Conservation (phyloP, 1,140 invertebrate genomes). For the Olivierus martensii region DNA sequence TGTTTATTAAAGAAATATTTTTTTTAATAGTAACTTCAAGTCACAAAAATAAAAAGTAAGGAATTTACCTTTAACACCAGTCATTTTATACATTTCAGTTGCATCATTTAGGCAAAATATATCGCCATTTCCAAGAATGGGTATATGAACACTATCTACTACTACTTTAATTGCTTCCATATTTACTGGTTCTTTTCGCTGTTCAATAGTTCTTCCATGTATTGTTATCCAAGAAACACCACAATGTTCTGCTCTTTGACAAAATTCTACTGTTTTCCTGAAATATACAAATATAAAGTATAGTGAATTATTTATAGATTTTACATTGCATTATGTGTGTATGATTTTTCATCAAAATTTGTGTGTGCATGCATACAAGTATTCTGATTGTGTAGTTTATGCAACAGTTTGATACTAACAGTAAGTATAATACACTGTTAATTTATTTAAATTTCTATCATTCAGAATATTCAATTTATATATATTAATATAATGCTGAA, state of each 20-base stretch:
- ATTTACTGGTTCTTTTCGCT: conserved; percentile 64
- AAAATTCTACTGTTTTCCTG: conserved; percentile 51
- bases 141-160: conserved; percentile 53
- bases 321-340: too few species aligned
- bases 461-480: too few species aligned
- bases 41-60: not conserved
- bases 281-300: not conserved
- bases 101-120: conserved; percentile 57
- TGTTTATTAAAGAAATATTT: conserved; percentile 20
- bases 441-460: too few species aligned
- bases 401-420: too few species aligned
- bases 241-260: conserved; percentile 61
- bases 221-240: conserved; percentile 77
- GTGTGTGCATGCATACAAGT: too few species aligned
- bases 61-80: conserved; percentile 56
- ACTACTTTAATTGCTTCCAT: conserved; percentile 53
- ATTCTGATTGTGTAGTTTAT: too few species aligned
- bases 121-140: conserved; percentile 85
- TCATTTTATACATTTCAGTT: conserved; percentile 42
- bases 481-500: too few species aligned
- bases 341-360: too few species aligned
- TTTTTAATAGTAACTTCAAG: not conserved
- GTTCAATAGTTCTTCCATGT: conserved; percentile 71
- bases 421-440: too few species aligned
- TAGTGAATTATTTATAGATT: too few species aligned